A percentile compares a stretch with the other conserved stretches of the same genome.
phyloP scores from a whole-genome alignment of 2,888 invertebrate species.

The Cataglyphis albicans region DNA sequence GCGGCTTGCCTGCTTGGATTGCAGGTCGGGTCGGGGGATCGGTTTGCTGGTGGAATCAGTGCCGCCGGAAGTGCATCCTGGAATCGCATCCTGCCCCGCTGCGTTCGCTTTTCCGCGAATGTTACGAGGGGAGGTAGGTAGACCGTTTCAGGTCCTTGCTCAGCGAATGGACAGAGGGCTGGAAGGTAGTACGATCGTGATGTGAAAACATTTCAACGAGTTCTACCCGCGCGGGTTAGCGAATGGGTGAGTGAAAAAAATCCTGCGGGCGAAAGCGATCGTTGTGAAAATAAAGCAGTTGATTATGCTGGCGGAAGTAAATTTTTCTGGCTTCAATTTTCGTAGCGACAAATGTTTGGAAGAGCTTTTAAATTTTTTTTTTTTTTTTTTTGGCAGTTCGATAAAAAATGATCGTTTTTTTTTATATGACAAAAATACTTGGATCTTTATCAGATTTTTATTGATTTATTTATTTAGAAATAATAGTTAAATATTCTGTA shows the following conservation, averaged over 20 bases:
- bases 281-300: constrained; percentile 5
- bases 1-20: constrained; percentile 41
- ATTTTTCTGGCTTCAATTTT: background rate
- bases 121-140: constrained; percentile 58
- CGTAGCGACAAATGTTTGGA: background rate
- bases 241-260: constrained; percentile 26
- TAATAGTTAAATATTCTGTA: background rate
- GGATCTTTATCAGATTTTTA: background rate
- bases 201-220: constrained; percentile 72
- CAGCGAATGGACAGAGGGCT: constrained; percentile 58
- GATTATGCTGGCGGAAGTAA: constrained; percentile 29
- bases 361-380: background rate
- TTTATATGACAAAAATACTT: background rate
- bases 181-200: constrained; percentile 65
- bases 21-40: constrained; percentile 48
- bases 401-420: background rate
- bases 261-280: background rate
- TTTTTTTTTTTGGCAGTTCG: too few species aligned
- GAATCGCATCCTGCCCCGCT: constrained; percentile 73
- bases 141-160: constrained; percentile 69
- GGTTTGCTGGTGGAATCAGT: constrained; percentile 67
- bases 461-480: background rate
- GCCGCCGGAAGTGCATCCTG: constrained; percentile 73
- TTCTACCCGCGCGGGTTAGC: background rate
- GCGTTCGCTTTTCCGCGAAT: constrained; percentile 73